Conservation (phyloP, 2,888 invertebrate species). For the Melinaea marsaeus region DNA sequence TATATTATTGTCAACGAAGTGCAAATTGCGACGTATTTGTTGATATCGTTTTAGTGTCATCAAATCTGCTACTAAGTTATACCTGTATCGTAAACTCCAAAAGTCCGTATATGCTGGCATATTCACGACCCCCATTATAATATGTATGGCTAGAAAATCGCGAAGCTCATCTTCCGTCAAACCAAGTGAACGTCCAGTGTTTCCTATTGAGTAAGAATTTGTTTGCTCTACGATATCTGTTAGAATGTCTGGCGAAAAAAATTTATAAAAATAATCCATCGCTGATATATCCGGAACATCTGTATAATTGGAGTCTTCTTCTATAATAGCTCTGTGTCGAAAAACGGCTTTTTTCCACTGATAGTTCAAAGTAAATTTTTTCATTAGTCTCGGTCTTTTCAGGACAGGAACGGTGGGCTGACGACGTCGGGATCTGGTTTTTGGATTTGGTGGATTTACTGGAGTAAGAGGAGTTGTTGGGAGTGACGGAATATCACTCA, state of each 20-base stretch:
- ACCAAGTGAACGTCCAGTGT: slow-evolving; percentile 22
- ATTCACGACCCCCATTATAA: slow-evolving; percentile 15
- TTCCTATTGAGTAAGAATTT: slow-evolving; percentile 22
- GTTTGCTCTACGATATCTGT: slow-evolving; percentile 24
- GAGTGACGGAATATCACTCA: slow-evolving; percentile 10
- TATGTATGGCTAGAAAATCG: slow-evolving; percentile 18
- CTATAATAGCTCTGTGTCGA: slow-evolving; percentile 17
- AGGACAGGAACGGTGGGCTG: slow-evolving; percentile 15
- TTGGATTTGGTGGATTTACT: slow-evolving; percentile 16
- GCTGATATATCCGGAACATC: slow-evolving; percentile 20
- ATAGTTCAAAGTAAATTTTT: slow-evolving; percentile 18
- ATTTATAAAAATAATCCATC: slow-evolving; percentile 20
- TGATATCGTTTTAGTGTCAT: slow-evolving; percentile 26
- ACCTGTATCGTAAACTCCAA: slow-evolving; percentile 25
- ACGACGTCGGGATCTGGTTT: slow-evolving; percentile 16
- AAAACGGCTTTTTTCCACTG: slow-evolving; percentile 19
- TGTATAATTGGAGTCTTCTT: slow-evolving; percentile 20
- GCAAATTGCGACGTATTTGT: slow-evolving; percentile 24
- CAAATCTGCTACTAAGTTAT: slow-evolving; percentile 25
- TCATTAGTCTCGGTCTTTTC: slow-evolving; percentile 16
- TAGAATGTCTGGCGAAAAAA: slow-evolving; percentile 22
- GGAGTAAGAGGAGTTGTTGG: slow-evolving; percentile 13
- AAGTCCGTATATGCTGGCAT: slow-evolving; percentile 27
- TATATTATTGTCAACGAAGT: slow-evolving; percentile 21
- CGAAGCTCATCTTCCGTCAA: slow-evolving; percentile 22